Conservation (phyloP, 2,797 vertebrate genomes). For the Sebastes iracundus region DNA sequence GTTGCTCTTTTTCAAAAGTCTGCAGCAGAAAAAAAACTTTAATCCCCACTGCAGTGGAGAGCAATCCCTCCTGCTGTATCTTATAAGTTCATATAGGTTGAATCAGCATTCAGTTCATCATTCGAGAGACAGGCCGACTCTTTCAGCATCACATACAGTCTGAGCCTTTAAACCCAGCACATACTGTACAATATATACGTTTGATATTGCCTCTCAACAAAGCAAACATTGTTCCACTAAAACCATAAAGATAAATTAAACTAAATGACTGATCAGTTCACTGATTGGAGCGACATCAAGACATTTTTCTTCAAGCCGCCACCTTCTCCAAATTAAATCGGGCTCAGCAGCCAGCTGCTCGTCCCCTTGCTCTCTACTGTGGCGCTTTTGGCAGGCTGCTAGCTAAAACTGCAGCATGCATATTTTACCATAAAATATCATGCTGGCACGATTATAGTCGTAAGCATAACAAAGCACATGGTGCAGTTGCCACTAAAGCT, state of each 20-base stretch:
- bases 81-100: constrained; percentile 8
- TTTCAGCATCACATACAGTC: not conserved
- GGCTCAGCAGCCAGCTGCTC: constrained; percentile 35
- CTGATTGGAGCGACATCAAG: constrained; percentile 32
- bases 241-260: not conserved
- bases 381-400: constrained; percentile 22
- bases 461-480: constrained; percentile 44
- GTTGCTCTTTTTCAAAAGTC: constrained; percentile 1
- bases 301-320: constrained; percentile 31
- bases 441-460: constrained; percentile 42
- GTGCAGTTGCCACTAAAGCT: constrained; percentile 23
- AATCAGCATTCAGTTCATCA: constrained; percentile 50
- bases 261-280: constrained; percentile 25
- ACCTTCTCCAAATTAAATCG: constrained; percentile 39
- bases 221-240: not conserved
- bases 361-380: constrained; percentile 1
- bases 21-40: constrained; percentile 31
- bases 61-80: constrained; percentile 23
- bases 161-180: constrained; percentile 9
- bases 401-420: constrained; percentile 18
- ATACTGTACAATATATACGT: not conserved
- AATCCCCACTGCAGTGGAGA: constrained; percentile 26
- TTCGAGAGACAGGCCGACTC: not conserved
- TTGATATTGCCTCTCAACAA: not conserved
- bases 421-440: constrained; percentile 39